Evolutionary conservation across 92 coral and sea anemone genomes (phyloP).

Genomic region (Blastomussa wellsi): DNA sequence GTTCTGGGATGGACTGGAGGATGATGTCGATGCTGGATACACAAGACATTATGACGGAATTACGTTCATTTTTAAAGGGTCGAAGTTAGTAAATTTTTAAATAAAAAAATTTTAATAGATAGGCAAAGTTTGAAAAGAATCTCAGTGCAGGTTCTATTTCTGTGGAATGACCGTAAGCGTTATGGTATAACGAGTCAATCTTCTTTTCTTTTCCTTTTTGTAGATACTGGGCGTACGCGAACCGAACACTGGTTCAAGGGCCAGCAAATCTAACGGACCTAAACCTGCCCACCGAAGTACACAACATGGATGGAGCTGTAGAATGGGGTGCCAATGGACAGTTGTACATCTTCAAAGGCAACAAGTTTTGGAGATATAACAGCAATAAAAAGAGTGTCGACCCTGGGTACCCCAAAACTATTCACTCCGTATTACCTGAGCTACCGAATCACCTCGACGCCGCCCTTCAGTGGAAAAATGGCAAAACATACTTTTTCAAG

Average conservation of each 20-base stretch:
- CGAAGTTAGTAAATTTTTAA: conserved; percentile 18
- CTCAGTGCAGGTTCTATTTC: too few relatives aligned
- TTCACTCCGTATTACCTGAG: conserved; percentile 44
- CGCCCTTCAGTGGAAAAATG: conserved; percentile 65
- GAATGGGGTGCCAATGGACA: conserved; percentile 66
- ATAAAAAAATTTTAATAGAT: too few relatives aligned
- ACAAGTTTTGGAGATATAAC: conserved; percentile 69
- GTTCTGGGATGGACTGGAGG: conserved; percentile 83
- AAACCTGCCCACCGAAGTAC: conserved; percentile 55
- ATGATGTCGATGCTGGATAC: conserved; percentile 84
- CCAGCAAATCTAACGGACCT: conserved; percentile 49
- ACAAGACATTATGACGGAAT: conserved; percentile 62
- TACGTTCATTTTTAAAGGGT: conserved; percentile 84
- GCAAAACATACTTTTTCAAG: conserved; percentile 72
- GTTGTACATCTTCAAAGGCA: conserved; percentile 73
- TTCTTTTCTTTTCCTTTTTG: background rate
- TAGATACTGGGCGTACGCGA: conserved; percentile 67
- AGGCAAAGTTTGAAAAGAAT: too few relatives aligned
- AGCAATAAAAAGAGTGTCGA: conserved; percentile 29
- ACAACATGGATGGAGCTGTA: conserved; percentile 74
- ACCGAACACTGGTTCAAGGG: conserved; percentile 46
- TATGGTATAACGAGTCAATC: background rate
- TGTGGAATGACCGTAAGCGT: too few relatives aligned
- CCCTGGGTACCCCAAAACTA: conserved; percentile 65
- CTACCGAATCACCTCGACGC: conserved; percentile 67